Base-by-base conservation (phyloP, 2,113 vertebrate genomes). In the Anguilla rostrata region DNA sequence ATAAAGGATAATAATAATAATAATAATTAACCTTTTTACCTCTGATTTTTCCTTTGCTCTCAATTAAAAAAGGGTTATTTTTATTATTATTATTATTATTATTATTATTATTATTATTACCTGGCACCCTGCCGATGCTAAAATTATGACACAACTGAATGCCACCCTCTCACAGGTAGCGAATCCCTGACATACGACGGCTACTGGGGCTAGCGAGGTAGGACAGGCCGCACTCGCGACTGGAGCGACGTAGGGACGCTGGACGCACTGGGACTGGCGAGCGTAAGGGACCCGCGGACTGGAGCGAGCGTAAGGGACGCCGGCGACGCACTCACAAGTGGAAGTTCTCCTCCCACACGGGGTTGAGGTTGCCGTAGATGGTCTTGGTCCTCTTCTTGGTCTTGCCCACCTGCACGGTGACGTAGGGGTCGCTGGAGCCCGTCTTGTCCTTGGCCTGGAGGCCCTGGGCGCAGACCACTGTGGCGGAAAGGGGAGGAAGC, bases 381-480 rank as follows among this genome's bases (percentile, higher is more conserved):
- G 98, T 99, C 91, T 99, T 99, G 11, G 98, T 99, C 87, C 98
- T 97, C 92, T 99, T 99, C 94, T 99, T 99, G 56, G 98, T 99
- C 92, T 99, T 99, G 22, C 98, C 98, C 78, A 99, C 98, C 94
- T 99, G 98, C 82, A 99, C 98, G 0, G 98, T 99, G 81, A 99
- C 98, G 43, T 99, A 99, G 0, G 98, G 98, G 86, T 99, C 98
- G 85, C 98, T 99, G 93, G 98, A 99, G 46, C 98, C 98, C 0
- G 98, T 99, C 94, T 99, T 99, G 91, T 99, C 98, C 94, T 99
- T 99, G 22, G 98, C 98, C 94, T 99, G 98, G 82, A 99, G 94
- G 75, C 98, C 98, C 93, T 99, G 98, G 87, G 98, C 98, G 92
- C 98, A 99, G 9, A 95, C 96, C 87, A 99, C 98, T 99, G 90